Evolutionary conservation across 2,797 vertebrate species (phyloP).

Genomic region (Gila robusta): DNA sequence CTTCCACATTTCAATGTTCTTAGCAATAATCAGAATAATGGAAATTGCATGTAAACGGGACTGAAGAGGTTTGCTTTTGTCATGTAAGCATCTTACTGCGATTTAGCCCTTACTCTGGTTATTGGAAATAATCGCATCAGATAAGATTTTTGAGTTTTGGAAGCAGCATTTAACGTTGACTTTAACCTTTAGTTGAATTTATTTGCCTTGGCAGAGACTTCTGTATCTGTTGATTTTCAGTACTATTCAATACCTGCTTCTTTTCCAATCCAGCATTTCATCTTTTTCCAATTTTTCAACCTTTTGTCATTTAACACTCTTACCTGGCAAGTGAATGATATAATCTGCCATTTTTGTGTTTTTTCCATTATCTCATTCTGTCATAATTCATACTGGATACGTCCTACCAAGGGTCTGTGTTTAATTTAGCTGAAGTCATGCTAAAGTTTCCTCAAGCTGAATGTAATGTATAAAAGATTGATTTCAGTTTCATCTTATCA

Average conservation of each 20-base stretch:
- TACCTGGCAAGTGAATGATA: slow-evolving; percentile 33
- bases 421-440: slow-evolving; percentile 29
- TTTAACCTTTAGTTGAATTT: not conserved
- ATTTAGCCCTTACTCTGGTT: not conserved
- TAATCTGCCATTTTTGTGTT: not conserved
- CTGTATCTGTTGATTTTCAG: not conserved
- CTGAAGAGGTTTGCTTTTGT: not conserved
- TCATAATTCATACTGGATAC: slow-evolving; percentile 16
- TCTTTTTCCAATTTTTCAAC: slow-evolving; percentile 22
- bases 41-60: not conserved
- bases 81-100: not conserved
- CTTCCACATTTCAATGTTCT: not conserved
- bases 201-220: not conserved
- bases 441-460: slow-evolving; percentile 43
- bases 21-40: not conserved
- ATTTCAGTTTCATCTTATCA: slow-evolving; percentile 51
- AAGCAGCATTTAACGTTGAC: not conserved
- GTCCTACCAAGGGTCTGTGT: slow-evolving; percentile 37
- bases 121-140: not conserved
- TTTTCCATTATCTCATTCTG: slow-evolving; percentile 43
- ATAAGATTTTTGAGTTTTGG: not conserved
- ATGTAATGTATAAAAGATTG: slow-evolving; percentile 68
- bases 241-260: slow-evolving; percentile 11
- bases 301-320: slow-evolving; percentile 32
- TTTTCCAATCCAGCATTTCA: slow-evolving; percentile 20